Evolutionary conservation across 2,113 vertebrate genomes (phyloP).

Genomic region (Sterrhoptilus dennistouni): DNA sequence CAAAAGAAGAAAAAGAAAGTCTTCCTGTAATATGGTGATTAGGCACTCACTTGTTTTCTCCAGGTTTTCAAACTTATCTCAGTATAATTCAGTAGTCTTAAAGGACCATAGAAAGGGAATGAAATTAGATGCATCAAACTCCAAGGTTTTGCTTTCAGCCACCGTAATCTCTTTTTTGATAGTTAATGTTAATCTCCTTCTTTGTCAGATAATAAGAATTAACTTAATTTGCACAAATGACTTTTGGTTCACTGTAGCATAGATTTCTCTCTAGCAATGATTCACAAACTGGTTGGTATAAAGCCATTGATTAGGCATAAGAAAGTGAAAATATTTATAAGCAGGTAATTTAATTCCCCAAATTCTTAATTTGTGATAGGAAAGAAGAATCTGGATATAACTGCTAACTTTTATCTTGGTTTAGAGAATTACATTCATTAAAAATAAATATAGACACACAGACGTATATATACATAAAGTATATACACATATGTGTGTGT

Average conservation of each 20-base stretch:
- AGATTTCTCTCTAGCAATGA: not conserved
- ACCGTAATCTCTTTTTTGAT: not conserved
- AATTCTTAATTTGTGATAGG: not conserved
- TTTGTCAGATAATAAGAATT: not conserved
- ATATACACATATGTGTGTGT: accelerated
- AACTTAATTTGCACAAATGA: not conserved
- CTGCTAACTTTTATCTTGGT: not conserved
- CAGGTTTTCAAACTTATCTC: not conserved
- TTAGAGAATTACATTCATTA: not conserved
- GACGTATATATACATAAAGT: not conserved
- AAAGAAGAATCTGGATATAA: not conserved
- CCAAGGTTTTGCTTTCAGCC: not conserved
- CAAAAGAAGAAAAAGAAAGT: not conserved
- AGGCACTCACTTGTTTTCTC: not conserved
- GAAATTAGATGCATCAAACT: not conserved
- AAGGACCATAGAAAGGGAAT: not conserved
- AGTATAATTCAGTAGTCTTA: not conserved
- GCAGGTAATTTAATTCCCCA: not conserved
- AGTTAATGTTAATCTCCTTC: not conserved
- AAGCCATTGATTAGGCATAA: not conserved
- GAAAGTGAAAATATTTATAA: not conserved
- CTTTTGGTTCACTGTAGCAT: not conserved
- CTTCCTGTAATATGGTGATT: not conserved
- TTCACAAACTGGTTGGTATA: not conserved
- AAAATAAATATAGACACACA: not conserved